Base-by-base conservation (phyloP, 64 coral and sea anemone species). In the Exaiptasia diaphana region DNA sequence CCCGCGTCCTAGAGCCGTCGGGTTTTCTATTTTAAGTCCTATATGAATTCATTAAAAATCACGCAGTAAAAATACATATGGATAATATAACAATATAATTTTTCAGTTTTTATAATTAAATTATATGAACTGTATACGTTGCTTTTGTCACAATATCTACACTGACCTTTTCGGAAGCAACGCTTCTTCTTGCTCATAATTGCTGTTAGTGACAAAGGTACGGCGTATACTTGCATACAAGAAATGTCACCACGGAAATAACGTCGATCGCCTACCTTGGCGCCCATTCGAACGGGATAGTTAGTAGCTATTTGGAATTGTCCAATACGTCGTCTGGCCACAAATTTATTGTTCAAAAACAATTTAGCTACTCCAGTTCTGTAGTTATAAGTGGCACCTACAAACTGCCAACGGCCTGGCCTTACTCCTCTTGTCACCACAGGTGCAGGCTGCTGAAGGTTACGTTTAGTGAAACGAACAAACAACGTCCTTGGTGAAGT, bases 221-320 rank as follows among this genome's bases (percentile, higher is more conserved):
- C 57, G 25, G 53, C 65, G 57, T 74, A 92, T 15, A 92, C 57
- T 64, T 92, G 90, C 41, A 92, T 74, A 59, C 89, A 91, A 0
- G 82, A 77, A 42, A 91, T 91, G 11, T 54, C 25, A 40, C 89
- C 89, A 28, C 46, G 33, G 54, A 91, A 91, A 64, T 80, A 91
- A 8, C 82, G 74, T 0, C 28, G 3, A 61, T 81, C 89, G n/a
- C 82, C 82, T 42, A 86, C 32, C 5, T 52, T 62, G 2, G 89
- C 89, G 35, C 89, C 89, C 63, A 91, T 33, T 55, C 82, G 71
- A 1, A 78, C 89, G 3, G 74, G 82, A 25, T 85, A 91, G 27
- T 86, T 91, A 0, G 89, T 91, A 14, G 82, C 73, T 25, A 91
- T 33, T 63, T 74, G 74, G 21, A 79, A 78, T 49, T 67, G 75